phyloP scores from a whole-genome alignment of 2,888 invertebrate genomes.

The Dasypolia templi region DNA sequence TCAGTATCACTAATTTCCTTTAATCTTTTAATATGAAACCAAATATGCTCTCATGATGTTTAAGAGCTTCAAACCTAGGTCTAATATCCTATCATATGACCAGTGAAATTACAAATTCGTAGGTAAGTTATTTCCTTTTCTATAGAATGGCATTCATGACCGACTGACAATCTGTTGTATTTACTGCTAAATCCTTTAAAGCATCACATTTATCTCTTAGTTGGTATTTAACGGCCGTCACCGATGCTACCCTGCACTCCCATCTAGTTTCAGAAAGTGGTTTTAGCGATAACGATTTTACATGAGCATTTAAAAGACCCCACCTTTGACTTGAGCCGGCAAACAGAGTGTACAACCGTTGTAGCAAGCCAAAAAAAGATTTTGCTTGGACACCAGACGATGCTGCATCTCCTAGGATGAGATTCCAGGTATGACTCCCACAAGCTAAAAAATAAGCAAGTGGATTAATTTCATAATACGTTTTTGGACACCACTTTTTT shows the following conservation, averaged over 20 bases:
- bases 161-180: conserved; percentile 35
- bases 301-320: neutral
- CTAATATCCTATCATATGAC: conserved; percentile 39
- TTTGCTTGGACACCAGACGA: too few relatives aligned
- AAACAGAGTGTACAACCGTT: neutral
- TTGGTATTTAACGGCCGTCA: conserved; percentile 10
- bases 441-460: neutral
- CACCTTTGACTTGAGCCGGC: neutral
- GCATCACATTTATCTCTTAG: conserved; percentile 2
- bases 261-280: conserved; percentile 4
- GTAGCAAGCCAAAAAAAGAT: too few relatives aligned
- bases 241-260: conserved; percentile 6
- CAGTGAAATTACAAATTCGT: conserved; percentile 28
- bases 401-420: too few relatives aligned
- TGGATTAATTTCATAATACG: neutral
- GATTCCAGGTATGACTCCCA: neutral
- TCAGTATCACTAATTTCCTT: neutral
- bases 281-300: conserved; percentile 3
- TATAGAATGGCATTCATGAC: conserved; percentile 41
- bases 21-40: neutral
- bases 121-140: conserved; percentile 30
- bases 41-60: conserved; percentile 5
- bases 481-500: neutral
- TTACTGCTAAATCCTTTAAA: conserved; percentile 12
- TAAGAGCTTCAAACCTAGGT: neutral